Percentiles rank a stretch among this genome's conserved stretches.
Evolutionary conservation across 1,140 invertebrate species (phyloP).

Genomic region (Bombyx mandarina): DNA sequence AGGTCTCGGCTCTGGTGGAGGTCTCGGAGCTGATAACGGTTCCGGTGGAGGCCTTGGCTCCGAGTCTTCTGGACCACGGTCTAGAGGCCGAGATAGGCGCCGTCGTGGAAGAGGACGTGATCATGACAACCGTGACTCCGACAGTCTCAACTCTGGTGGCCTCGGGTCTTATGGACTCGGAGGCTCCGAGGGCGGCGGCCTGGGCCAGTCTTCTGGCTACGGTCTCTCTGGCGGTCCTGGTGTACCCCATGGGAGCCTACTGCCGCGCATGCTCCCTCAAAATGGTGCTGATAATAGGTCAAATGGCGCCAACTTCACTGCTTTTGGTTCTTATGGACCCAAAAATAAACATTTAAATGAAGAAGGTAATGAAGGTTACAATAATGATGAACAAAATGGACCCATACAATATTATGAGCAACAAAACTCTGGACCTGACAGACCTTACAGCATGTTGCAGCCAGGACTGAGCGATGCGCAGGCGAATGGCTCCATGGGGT

Average conservation of each 20-base stretch:
- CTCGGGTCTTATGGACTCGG: conserved; percentile 26
- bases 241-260: conserved; percentile 55
- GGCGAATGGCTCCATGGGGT: conserved; percentile 63
- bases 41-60: conserved; percentile 24
- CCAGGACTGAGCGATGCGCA: conserved; percentile 34
- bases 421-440: conserved; percentile 50
- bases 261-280: conserved; percentile 57
- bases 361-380: conserved; percentile 25
- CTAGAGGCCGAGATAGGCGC: conserved; percentile 42
- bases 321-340: conserved; percentile 54
- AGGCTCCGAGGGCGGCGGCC: conserved; percentile 24
- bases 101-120: conserved; percentile 58
- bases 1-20: conserved; percentile 17
- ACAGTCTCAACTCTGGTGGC: conserved; percentile 33
- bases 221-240: conserved; percentile 56
- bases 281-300: conserved; percentile 33
- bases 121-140: conserved; percentile 41
- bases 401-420: conserved; percentile 39
- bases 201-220: conserved; percentile 31
- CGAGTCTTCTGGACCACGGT: conserved; percentile 23
- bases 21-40: conserved; percentile 10
- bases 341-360: conserved; percentile 38
- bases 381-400: conserved; percentile 24
- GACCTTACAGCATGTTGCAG: conserved; percentile 40
- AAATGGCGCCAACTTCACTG: conserved; percentile 55